Conservation (phyloP, 2,113 vertebrate species). For the Papio anubis region DNA sequence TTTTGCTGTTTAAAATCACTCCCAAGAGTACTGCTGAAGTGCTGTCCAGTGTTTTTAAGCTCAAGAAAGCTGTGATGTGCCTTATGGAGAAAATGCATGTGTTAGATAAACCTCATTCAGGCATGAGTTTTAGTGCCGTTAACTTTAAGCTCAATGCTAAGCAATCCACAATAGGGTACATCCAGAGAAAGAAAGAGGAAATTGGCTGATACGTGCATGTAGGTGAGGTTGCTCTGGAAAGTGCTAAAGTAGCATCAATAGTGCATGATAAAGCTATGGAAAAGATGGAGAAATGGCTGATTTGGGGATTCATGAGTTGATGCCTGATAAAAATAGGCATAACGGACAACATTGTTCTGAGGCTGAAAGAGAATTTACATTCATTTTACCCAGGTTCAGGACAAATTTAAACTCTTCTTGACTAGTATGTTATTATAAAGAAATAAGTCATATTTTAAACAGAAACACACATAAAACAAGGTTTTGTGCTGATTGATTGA, state of each 20-base stretch:
- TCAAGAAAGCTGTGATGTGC: not conserved
- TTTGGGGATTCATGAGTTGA: not conserved
- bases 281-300: not conserved
- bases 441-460: not conserved
- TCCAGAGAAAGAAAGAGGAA: not conserved
- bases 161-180: not conserved
- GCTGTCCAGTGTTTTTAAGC: not conserved
- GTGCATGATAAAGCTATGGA: not conserved
- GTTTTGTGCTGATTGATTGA: not conserved
- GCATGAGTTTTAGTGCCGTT: not conserved
- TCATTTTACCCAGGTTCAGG: not conserved
- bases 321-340: not conserved
- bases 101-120: not conserved
- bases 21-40: not conserved
- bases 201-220: not conserved
- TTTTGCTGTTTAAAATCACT: not conserved
- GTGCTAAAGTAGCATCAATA: not conserved
- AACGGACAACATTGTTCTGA: not conserved
- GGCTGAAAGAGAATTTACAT: not conserved
- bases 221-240: not conserved
- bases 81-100: not conserved
- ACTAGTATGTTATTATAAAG: not conserved
- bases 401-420: not conserved
- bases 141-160: not conserved
- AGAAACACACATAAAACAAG: not conserved